Base-by-base conservation (phyloP, 2,113 vertebrate genomes). In the Polypterus senegalus region DNA sequence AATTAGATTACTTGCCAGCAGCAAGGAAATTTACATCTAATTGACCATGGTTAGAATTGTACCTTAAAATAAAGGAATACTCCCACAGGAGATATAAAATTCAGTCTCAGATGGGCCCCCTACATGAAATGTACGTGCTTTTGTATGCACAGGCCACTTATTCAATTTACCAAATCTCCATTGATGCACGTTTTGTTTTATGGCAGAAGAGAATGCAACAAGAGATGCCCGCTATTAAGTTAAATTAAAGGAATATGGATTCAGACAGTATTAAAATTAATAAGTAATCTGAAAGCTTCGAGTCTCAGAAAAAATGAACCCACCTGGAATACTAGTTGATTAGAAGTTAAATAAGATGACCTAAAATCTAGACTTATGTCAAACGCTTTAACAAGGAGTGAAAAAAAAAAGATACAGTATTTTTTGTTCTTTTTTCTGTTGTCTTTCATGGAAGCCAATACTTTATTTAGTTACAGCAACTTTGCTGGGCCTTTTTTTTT, bases 341-440 rank as follows among this genome's bases (percentile, higher is more conserved):
- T 76, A 76, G 76, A 70, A 63, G 66, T 77, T 77, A 70, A 82
- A 76, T 81, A 77, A 74, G 77, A 76, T 75, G 80, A 81, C 76
- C 74, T 70, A 75, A 70, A 67, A 70, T 57, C 55, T 56, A 73
- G 75, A 83, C 77, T 77, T 59, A 66, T 65, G 61, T 72, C 75
- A 74, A 80, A 80, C 73, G 80, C 72, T 70, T 61, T 67, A 27
- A 27, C 27, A 27, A 27, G 27, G 27, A 27, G 27, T 27, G 27
- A 27, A 27, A 27, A 27, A 27, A 27, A 27, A 27, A 27, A 27
- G n/a, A 27, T 27, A 27, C 27, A 27, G 27, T 27, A 27, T 27
- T 27, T 27, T 27, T 27, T 27, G 27, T 27, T 27, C 27, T 27
- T 27, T 27, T 27, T 27, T 27, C 27, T 27, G 27, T 27, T 27